Percentiles rank a stretch among this genome's conserved stretches.
Evolutionary conservation across 2,113 vertebrate genomes (phyloP).

Genomic region (Pachypanchax playfairii): DNA sequence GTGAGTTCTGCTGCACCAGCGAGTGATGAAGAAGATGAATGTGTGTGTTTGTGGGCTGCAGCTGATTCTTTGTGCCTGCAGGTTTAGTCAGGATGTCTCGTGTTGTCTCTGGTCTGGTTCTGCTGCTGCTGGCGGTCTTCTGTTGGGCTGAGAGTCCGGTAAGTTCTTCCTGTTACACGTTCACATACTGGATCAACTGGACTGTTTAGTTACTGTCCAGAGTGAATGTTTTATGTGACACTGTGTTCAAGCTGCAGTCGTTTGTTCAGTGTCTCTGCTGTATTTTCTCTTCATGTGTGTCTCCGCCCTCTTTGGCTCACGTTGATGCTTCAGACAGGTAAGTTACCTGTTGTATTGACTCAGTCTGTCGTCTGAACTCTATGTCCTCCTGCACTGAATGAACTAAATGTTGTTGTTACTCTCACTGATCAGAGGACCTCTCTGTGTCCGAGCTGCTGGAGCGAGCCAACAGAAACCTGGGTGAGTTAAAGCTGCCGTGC

Average conservation of each 20-base stretch:
- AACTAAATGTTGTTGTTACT: constrained; percentile 12
- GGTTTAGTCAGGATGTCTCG: constrained; percentile 29
- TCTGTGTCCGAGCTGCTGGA: constrained; percentile 56
- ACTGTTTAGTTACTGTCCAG: too few relatives aligned
- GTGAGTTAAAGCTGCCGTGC: constrained; percentile 37
- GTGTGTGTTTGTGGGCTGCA: background rate
- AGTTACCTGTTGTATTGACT: background rate
- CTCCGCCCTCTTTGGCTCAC: background rate
- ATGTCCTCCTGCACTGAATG: too few relatives aligned
- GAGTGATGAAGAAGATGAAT: background rate
- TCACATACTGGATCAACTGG: too few relatives aligned
- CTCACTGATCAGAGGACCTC: constrained; percentile 32
- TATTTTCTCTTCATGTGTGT: background rate
- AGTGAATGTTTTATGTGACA: too few relatives aligned
- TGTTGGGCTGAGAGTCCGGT: constrained; percentile 54
- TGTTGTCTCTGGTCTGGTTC: constrained; percentile 32
- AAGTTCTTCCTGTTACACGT: too few relatives aligned
- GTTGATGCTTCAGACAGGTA: constrained; percentile 30
- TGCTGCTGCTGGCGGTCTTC: constrained; percentile 45
- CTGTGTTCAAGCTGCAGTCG: too few relatives aligned
- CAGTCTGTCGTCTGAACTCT: background rate
- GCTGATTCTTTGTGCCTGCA: constrained; percentile 18
- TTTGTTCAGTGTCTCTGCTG: too few relatives aligned
- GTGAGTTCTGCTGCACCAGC: constrained; percentile 12
- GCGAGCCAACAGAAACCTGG: constrained; percentile 53